Evolutionary conservation across 2,888 invertebrate genomes (phyloP), one percentile per base, ranked within the genome.

Genomic region (Amiota communis): DNA sequence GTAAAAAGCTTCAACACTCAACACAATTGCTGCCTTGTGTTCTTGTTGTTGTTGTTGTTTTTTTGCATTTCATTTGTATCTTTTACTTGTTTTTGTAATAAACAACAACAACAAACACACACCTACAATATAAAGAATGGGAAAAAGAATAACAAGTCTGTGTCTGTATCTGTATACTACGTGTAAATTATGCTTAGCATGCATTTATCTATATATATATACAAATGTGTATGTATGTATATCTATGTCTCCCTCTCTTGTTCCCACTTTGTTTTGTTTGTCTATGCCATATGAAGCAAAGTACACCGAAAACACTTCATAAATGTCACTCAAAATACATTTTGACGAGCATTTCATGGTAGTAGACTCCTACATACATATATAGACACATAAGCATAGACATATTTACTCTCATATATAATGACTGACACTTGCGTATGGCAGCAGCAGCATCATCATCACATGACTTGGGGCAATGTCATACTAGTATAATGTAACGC

Each of bases 301-400:
- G 61, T 67, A 72, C 73, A 72, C 72, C 67, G 46, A 67, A 75
- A 75, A 77, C 80, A 86, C 86, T 85, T 86, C 82, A 85, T 85
- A 78, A 86, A 83, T 74, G 79, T 80, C 83, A 85, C 86, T 85
- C 81, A 77, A 82, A 79, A 84, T 80, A 80, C 76, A 77, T 79
- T 82, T 81, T 71, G 76, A 51, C 56, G 59, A 51, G 71, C 64
- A 67, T 46, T 20, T 17, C 4, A 59, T 59, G 59, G 63, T 46
- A 36, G 46, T 13, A 74, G 71, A 70, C 68, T 11, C 57, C 23
- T 3, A 49, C 70, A 20, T 68, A 70, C 64, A 72, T 47, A 61
- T 59, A 71, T 61, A 76, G 12, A 47, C n/a, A 13, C 23, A n/a
- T 49, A 56, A n/a, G n/a, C 75, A 77, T 84, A 84, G 76, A 81